These are phyloP conservation scores for Pherbina coryleti DNA, from an alignment of 2,888 invertebrate species.

Conservation along the genomic window DNA sequence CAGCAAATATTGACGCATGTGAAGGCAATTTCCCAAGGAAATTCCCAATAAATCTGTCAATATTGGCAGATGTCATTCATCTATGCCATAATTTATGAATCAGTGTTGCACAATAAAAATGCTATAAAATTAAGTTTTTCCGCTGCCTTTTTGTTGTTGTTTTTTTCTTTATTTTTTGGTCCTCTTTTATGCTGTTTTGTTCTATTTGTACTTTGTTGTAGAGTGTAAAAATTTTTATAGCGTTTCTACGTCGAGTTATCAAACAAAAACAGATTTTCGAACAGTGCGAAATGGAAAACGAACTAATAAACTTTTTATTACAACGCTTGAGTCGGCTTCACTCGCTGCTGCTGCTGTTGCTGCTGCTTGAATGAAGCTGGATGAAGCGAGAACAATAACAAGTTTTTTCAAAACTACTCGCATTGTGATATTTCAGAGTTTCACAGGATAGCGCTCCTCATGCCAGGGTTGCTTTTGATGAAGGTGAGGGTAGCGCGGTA, in stretches of 20 bases:
- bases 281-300: constrained; percentile 19
- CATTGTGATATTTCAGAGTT: too few relatives aligned
- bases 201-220: not conserved
- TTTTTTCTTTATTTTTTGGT: not conserved
- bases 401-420: not conserved
- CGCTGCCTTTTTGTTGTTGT: not conserved
- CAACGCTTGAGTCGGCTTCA: not conserved
- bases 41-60: constrained; percentile 21
- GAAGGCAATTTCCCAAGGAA: constrained; percentile 10
- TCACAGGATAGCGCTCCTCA: too few relatives aligned
- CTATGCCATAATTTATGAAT: constrained; percentile 17
- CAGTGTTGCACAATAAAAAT: constrained; percentile 27
- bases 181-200: not conserved
- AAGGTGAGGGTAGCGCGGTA: not conserved
- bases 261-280: constrained; percentile 12
- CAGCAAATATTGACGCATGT: too few relatives aligned
- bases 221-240: not conserved
- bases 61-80: constrained; percentile 33
- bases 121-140: constrained; percentile 24
- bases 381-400: constrained; percentile 25
- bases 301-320: constrained; percentile 35
- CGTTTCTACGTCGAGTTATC: constrained; percentile 6
- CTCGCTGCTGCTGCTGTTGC: not conserved
- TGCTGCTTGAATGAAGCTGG: not conserved
- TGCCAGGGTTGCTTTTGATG: not conserved